Base-by-base conservation (phyloP, 2,888 invertebrate species). In the Drosophila melanocephala region DNA sequence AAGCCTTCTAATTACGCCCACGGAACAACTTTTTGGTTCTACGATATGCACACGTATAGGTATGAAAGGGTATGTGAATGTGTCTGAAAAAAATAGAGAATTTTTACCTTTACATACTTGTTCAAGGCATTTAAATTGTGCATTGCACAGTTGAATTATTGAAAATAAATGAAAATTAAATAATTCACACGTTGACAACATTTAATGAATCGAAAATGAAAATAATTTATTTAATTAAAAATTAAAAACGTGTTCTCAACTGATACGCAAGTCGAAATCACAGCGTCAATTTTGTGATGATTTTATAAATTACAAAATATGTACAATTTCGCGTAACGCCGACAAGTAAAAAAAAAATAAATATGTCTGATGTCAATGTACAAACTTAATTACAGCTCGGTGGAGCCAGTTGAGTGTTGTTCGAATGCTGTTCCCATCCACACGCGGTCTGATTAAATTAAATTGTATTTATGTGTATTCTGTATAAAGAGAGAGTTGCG, bases 151-250 rank as follows among this genome's bases (percentile, higher is more conserved):
- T 55, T 78, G 56, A 68, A 57, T 79, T 62, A 66, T 37, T 35
- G 56, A 10, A 66, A 30, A 65, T 57, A 63, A 63, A 37, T 2
- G 9, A 16, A 9, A 33, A 51, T 84, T 72, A 59, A 78, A 84
- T 79, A 69, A 74, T 74, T 80, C 58, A 56, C 69, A 37, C 30
- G 12, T 55, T 26, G 26, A 10, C 69, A 81, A 81, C 63, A 75
- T 73, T 77, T 66, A 56, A 64, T 71, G 47, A 26, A 78, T 74
- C 67, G 64, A 74, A 64, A 73, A 73, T 84, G 79, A n/a, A 65
- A 87, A 89, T 81, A 76, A 87, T 87, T 89, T 72, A 87, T 87
- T 84, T 82, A 87, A 91, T 89, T 91, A 82, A 89, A 87, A 73
- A 74, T 84, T 79, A 84, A 91, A 47, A 89, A 82, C 90, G 88